Base-by-base conservation (phyloP, 1,140 invertebrate genomes). In the Neuroterus valhalla region DNA sequence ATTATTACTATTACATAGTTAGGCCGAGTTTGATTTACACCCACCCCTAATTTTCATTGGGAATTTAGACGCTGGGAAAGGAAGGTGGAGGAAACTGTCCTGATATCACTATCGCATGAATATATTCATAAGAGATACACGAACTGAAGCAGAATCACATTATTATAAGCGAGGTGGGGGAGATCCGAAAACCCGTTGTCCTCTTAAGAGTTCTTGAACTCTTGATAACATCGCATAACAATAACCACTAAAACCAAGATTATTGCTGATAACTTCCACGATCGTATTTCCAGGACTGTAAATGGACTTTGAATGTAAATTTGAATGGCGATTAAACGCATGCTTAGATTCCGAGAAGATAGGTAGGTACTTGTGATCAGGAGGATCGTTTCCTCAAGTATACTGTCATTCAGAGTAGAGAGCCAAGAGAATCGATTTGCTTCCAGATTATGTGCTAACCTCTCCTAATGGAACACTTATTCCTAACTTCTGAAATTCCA, bases 221-320 rank as follows among this genome's bases (percentile, higher is more conserved):
- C 55, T 31, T 62, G 23, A 62, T 31, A n/a, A 26, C 55, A 62
- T 62, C 55, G n/a, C 31, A 62, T 62, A 38, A 62, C 55, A 62
- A 62, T 62, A 62, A 62, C 26, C 55, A 26, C 55, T 62, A 14
- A 31, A 14, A 15, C 26, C 26, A 15, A 62, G 55, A 62, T 62
- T 62, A 62, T 62, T 62, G 31, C 55, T 38, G 55, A 62, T 62
- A 62, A 31, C 55, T 62, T 62, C 14, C 55, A n/a, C 11, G 14
- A n/a, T 23, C 12, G 23, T 23, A 6, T 62, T 62, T 62, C 55
- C 8, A 62, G 23, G 26, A 15, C 23, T 62, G 55, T 1, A 62
- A 62, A 62, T 62, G 55, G 26, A 31, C 26, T 62, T 62, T 62
- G 23, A 23, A 62, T 62, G 55, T 62, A 38, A 62, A 62, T 62